Base-by-base conservation (phyloP, 2,797 vertebrate genomes). In the Esox lucius region DNA sequence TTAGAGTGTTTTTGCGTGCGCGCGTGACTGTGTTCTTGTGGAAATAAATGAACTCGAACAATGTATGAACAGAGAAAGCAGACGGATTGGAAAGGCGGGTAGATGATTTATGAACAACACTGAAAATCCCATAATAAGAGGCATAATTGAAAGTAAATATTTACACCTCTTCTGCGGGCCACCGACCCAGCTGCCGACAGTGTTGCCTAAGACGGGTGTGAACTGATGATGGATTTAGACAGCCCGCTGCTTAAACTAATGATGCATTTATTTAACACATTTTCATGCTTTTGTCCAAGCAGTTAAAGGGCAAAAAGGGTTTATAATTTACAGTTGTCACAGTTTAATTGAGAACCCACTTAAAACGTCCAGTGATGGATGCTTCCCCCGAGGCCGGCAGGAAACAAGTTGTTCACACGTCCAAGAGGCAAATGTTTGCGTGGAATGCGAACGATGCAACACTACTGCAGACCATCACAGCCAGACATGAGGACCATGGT, bases 331-430 rank as follows among this genome's bases (percentile, higher is more conserved):
- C 87, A 91, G 90, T 91, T 90, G 88, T 92, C 87, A 91, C 82
- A 86, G 90, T 87, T 91, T 93, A 91, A 94, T 91, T 91, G 87
- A 90, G 76, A 88, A 91, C 87, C 56, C 88, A 87, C 85, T 93
- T 90, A 93, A 92, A 91, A 91, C 71, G 90, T 91, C 90, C 85
- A 85, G 86, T 91, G 91, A 93, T 91, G 82, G 85, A 92, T 90
- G 87, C 73, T 79, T 89, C 86, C 90, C 87, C 69, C 24, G 65
- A 85, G 85, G 80, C 73, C 67, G 74, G 48, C 70, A 81, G 79
- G 68, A 31, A 83, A 83, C 82, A 79, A 84, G 86, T 81, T n/a
- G 78, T 80, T 82, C 51, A 61, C 76, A 85, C 84, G 86, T 90
- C 75, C 74, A 89, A 82, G 77, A 42, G 71, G 42, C 74, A 75